Conservation (phyloP, 2,113 vertebrate species). For the Gymnarchus niloticus region DNA sequence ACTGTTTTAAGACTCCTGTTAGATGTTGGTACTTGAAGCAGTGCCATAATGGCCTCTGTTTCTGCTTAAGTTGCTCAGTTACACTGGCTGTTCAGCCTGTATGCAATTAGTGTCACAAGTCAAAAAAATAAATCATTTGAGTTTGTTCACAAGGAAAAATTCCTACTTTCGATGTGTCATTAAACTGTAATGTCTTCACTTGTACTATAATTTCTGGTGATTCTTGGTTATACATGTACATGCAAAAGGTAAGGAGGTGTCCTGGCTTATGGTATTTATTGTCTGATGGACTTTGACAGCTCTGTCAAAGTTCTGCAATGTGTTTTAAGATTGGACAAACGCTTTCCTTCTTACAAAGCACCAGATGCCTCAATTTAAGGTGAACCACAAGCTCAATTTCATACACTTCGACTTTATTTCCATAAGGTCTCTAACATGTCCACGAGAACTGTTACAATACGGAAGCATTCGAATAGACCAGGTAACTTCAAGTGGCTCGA, state of each 20-base stretch:
- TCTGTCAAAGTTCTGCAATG: slow-evolving; percentile 14
- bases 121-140: not conserved
- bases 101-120: too few relatives aligned
- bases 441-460: not conserved
- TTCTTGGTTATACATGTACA: not conserved
- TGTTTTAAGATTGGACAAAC: slow-evolving; percentile 18
- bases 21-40: too few relatives aligned
- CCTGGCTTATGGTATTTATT: slow-evolving; percentile 36
- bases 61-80: too few relatives aligned
- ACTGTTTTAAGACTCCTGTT: too few relatives aligned
- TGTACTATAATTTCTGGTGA: not conserved
- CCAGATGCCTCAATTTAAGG: not conserved
- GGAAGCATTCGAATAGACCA: not conserved
- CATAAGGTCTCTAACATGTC: not conserved
- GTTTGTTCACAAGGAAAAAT: slow-evolving; percentile 22
- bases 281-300: slow-evolving; percentile 20
- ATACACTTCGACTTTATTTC: not conserved
- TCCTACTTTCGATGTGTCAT: too few relatives aligned
- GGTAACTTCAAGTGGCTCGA: not conserved
- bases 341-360: slow-evolving; percentile 30
- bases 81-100: too few relatives aligned
- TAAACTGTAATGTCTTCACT: not conserved
- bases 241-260: slow-evolving; percentile 25
- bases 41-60: too few relatives aligned
- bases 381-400: not conserved